These are phyloP conservation scores for Alfaro cultratus DNA, from an alignment of 2,797 vertebrate genomes.

Conservation along the genomic window DNA sequence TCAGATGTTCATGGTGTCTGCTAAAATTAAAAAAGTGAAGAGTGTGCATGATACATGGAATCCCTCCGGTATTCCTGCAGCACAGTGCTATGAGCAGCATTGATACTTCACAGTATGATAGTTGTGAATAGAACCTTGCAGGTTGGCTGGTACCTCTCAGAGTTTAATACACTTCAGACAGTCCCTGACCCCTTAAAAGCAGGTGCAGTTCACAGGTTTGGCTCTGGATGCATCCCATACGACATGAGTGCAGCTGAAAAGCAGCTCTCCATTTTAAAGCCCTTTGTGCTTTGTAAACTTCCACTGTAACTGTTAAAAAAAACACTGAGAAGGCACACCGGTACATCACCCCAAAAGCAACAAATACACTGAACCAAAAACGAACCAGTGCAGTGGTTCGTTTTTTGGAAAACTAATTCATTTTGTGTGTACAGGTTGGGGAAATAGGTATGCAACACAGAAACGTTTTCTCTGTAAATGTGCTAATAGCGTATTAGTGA, in stretches of 20 bases:
- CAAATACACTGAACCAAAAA: slow-evolving; percentile 11
- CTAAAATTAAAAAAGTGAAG: neutral
- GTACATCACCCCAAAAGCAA: slow-evolving; percentile 13
- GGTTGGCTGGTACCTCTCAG: neutral
- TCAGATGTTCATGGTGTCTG: slow-evolving; percentile 2
- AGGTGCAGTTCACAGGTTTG: neutral
- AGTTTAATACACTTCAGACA: neutral
- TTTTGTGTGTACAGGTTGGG: neutral
- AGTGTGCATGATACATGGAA: neutral
- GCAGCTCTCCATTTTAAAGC: slow-evolving; percentile 54
- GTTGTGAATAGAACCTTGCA: neutral
- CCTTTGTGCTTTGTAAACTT: slow-evolving; percentile 32
- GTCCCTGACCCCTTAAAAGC: neutral
- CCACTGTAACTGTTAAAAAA: slow-evolving; percentile 15
- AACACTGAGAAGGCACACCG: slow-evolving; percentile 37
- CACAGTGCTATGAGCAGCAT: neutral
- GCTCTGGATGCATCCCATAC: slow-evolving; percentile 41
- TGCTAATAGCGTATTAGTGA: neutral
- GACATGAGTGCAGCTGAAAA: slow-evolving; percentile 60
- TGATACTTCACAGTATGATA: neutral
- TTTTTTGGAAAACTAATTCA: neutral
- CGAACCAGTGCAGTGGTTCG: slow-evolving; percentile 13
- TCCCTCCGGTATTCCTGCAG: neutral
- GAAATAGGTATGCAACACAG: neutral
- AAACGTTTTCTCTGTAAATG: neutral